Evolutionary conservation across 2,797 vertebrate genomes (phyloP).

Genomic region (Loris lydekkerianus): DNA sequence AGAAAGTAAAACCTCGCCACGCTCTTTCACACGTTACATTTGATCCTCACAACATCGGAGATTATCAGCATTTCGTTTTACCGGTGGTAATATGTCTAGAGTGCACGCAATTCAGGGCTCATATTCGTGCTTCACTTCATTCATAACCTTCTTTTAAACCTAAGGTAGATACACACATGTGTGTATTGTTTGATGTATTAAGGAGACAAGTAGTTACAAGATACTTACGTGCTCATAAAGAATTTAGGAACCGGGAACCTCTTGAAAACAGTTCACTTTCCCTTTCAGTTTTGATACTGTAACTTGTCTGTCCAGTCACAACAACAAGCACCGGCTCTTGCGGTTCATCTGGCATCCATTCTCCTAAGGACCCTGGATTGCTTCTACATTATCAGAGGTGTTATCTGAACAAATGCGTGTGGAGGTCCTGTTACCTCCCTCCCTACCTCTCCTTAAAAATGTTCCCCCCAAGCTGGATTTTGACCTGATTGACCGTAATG

Average conservation of each 20-base stretch:
- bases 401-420: background rate
- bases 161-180: background rate
- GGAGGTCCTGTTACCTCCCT: background rate
- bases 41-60: background rate
- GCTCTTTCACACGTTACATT: background rate
- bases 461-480: conserved; percentile 74
- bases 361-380: background rate
- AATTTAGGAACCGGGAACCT: conserved; percentile 63
- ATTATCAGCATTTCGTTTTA: background rate
- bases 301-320: conserved; percentile 31
- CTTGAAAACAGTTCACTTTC: conserved; percentile 67
- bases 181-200: background rate
- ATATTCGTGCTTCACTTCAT: background rate
- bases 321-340: background rate
- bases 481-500: conserved; percentile 87
- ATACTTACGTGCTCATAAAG: background rate
- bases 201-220: background rate
- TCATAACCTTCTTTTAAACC: background rate
- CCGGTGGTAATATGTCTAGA: background rate
- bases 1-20: background rate
- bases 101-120: background rate
- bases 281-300: conserved; percentile 79
- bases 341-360: background rate
- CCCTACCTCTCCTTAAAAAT: background rate
- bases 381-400: background rate